Conservation (phyloP, 2,113 vertebrate genomes). For the Acrocephalus arundinaceus region DNA sequence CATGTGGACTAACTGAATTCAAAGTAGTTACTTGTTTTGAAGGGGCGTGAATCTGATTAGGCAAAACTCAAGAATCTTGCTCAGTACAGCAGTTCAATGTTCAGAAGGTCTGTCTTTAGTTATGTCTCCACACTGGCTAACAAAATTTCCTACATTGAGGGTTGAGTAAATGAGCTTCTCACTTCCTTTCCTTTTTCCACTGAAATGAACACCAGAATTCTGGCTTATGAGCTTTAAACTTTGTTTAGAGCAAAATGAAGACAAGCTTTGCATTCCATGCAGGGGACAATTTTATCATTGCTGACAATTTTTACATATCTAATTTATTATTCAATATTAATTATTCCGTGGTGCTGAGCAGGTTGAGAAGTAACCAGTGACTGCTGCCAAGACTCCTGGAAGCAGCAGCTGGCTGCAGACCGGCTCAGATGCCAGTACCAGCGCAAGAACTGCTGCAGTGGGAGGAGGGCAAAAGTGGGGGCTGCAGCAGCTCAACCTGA, state of each 20-base stretch:
- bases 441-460: not conserved
- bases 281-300: not conserved
- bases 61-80: not conserved
- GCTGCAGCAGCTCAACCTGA: not conserved
- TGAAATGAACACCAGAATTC: not conserved
- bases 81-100: fast-evolving
- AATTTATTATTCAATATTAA: not conserved
- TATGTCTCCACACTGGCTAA: not conserved
- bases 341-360: not conserved
- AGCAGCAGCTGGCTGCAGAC: not conserved
- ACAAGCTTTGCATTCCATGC: not conserved
- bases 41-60: not conserved
- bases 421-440: not conserved
- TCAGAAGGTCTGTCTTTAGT: not conserved
- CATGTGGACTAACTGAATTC: not conserved
- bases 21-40: not conserved
- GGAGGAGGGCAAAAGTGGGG: not conserved
- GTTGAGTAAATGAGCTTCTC: not conserved
- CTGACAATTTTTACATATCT: not conserved
- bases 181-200: not conserved
- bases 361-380: not conserved
- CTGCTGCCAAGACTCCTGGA: not conserved
- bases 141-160: not conserved
- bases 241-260: not conserved
- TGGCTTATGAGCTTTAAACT: not conserved